Evolutionary conservation across 1,140 invertebrate genomes (phyloP), one percentile per base, ranked within the genome.

Genomic region (Bemisia tabaci): DNA sequence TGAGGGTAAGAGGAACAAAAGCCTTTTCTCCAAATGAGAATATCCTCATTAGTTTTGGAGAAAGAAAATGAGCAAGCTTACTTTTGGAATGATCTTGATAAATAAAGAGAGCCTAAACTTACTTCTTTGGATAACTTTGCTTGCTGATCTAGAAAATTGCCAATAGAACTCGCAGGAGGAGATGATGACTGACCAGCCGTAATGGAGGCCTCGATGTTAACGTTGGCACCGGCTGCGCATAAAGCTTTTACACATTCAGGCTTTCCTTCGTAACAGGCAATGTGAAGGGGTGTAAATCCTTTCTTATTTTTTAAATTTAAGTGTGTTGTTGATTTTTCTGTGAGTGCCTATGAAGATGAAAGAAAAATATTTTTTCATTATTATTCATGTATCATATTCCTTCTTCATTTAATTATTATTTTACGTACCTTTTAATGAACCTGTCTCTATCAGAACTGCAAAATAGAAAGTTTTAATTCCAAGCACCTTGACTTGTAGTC

Each of bases 201-300:
- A 9, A 17, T 17, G 33, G 33, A 48, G 5, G 75, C 76, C 27
- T 79, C 23, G n/a, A 89, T 81, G 73, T 94, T 94, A 0, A 91
- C 89, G 76, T 94, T 87, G 0, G 91, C 91, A 0, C 91, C 90
- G n/a, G 88, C 85, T 12, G 88, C 72, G 0, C 95, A 73, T 2
- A 97, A 76, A 17, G 89, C 87, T 71, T 90, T 90, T 0, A 95
- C 91, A 74, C 90, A 94, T 2, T 95, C 92, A 0, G 90, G 87
- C 69, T 91, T 89, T 72, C 95, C 88, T 0, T 83, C 84, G 0
- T 87, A 75, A 75, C 93, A 95, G 2, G 93, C 92, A 63, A 92
- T 78, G 74, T 95, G 92, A 1, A 96, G 78, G 0, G 94, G 90
- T 0, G 92, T 94, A 70, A 91, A 85, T 0, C 92, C 92, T 70